These are phyloP conservation scores for Onychomys torridus DNA, from an alignment of 2,797 vertebrate species.

Conservation along the genomic window DNA sequence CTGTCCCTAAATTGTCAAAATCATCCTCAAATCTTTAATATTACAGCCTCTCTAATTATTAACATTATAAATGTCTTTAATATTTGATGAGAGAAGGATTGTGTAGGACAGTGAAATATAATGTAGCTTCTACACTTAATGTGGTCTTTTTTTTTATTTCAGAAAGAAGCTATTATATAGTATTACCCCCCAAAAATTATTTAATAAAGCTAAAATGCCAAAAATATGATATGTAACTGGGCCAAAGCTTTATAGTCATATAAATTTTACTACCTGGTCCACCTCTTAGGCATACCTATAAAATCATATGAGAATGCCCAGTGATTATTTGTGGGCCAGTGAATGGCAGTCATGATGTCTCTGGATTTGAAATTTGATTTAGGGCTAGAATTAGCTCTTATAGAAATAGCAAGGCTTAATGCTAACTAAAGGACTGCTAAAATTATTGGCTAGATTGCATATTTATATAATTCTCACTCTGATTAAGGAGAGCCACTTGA, in stretches of 20 bases:
- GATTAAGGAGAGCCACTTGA: constrained; percentile 50
- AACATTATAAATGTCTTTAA: constrained; percentile 23
- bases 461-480: constrained; percentile 59
- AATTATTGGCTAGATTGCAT: constrained; percentile 21
- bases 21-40: constrained; percentile 75
- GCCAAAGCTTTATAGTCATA: not conserved
- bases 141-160: constrained; percentile 42
- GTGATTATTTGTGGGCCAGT: not conserved
- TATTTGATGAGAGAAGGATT: constrained; percentile 69
- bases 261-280: not conserved
- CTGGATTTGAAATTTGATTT: constrained; percentile 31
- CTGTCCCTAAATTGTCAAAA: constrained; percentile 69
- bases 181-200: not conserved
- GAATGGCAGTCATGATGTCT: not conserved
- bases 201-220: not conserved
- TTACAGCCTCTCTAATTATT: constrained; percentile 26
- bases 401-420: constrained; percentile 46
- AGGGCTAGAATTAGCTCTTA: not conserved
- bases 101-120: constrained; percentile 3
- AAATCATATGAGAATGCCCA: not conserved
- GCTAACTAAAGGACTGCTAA: constrained; percentile 36
- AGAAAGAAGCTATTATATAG: constrained; percentile 15
- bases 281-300: not conserved
- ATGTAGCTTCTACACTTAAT: constrained; percentile 12
- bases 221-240: not conserved